A percentile compares a stretch with the other conserved stretches of the same genome.
Conservation (phyloP, 1,140 invertebrate genomes). For the Pectinophora gossypiella region DNA sequence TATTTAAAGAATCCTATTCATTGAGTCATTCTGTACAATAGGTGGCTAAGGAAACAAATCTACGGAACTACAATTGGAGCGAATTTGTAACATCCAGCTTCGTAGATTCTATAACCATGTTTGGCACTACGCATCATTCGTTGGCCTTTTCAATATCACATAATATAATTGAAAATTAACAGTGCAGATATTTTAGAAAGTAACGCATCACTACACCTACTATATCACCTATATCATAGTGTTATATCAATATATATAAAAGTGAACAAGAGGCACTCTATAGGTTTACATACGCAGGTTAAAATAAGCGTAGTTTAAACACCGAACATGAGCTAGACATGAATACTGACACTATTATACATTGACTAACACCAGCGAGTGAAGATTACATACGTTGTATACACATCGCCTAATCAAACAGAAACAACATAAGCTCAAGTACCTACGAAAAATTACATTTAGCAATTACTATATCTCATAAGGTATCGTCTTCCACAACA, state of each 20-base stretch:
- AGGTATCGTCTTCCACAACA: conserved; percentile 70
- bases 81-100: not conserved
- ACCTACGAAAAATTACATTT: conserved; percentile 45
- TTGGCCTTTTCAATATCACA: conserved; percentile 33
- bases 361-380: conserved; percentile 49
- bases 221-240: conserved; percentile 56
- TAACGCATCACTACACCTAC: conserved; percentile 59
- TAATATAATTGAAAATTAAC: conserved; percentile 34
- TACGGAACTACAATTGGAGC: conserved; percentile 1
- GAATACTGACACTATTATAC: conserved; percentile 49
- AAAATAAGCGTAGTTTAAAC: conserved; percentile 69
- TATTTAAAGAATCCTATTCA: not conserved
- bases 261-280: conserved; percentile 76
- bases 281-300: conserved; percentile 72
- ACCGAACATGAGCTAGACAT: conserved; percentile 52
- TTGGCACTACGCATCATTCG: conserved; percentile 59
- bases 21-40: not conserved
- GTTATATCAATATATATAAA: conserved; percentile 73
- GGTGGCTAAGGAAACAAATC: not conserved
- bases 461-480: conserved; percentile 51
- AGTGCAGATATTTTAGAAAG: conserved; percentile 54
- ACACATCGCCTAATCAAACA: conserved; percentile 23
- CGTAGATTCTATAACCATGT: conserved; percentile 9
- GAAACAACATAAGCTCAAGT: conserved; percentile 39
- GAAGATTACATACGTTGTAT: conserved; percentile 26